These are phyloP conservation scores for Mesorhabditis spiculigera DNA, from an alignment of 2,888 invertebrate genomes.

Conservation along the genomic window DNA sequence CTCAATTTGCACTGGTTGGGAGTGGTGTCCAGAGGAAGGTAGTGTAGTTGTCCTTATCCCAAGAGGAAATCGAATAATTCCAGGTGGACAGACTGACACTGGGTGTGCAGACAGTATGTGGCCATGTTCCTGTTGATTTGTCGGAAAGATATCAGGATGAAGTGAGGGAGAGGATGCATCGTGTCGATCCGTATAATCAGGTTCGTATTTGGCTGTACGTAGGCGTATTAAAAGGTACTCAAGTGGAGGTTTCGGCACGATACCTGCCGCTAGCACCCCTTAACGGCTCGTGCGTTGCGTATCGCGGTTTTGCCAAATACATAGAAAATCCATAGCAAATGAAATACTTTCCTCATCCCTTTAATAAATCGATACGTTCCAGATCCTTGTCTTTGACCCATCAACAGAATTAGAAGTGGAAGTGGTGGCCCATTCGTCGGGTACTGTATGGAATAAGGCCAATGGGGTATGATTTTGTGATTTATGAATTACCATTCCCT, in stretches of 20 bases:
- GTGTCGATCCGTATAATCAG: conserved; percentile 50
- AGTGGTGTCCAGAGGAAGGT: conserved; percentile 57
- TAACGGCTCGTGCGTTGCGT: too few relatives aligned
- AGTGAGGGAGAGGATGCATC: conserved; percentile 48
- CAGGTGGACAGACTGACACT: conserved; percentile 54
- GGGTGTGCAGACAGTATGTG: conserved; percentile 57
- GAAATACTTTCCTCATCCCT: not conserved
- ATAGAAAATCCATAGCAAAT: too few relatives aligned
- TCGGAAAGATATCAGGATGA: conserved; percentile 49
- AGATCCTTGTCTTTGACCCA: conserved; percentile 49
- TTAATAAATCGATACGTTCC: conserved; percentile 8
- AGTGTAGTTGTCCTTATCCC: not conserved
- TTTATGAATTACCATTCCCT: not conserved
- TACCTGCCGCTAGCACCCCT: too few relatives aligned
- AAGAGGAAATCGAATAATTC: not conserved
- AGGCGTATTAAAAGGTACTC: not conserved
- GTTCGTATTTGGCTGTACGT: conserved; percentile 13
- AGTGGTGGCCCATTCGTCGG: conserved; percentile 42
- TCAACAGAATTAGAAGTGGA: conserved; percentile 55
- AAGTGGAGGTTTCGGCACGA: not conserved
- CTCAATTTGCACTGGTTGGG: conserved; percentile 55
- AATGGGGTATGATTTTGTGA: conserved; percentile 25
- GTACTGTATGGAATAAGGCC: conserved; percentile 42
- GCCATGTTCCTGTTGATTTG: conserved; percentile 43
- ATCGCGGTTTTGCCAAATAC: too few relatives aligned